These are phyloP conservation scores for Trichonephila clavipes DNA, from an alignment of 1,140 invertebrate species.

Conservation along the genomic window DNA sequence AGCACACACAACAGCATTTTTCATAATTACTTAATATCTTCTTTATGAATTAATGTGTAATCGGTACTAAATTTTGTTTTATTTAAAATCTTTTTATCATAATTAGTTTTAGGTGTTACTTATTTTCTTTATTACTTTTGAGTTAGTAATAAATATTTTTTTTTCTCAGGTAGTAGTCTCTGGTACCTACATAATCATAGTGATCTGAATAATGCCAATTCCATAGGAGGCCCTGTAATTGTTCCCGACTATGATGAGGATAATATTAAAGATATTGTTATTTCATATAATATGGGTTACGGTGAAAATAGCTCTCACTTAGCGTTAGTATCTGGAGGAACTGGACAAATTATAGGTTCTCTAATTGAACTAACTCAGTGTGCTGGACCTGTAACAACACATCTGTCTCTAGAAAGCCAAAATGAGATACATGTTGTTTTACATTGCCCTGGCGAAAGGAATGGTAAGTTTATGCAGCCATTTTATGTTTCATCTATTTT, in stretches of 20 bases:
- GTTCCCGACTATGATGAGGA: slow-evolving; percentile 67
- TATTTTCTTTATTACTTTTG: not conserved
- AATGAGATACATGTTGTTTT: slow-evolving; percentile 39
- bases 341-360: slow-evolving; percentile 65
- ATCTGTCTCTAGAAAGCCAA: slow-evolving; percentile 24
- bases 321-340: slow-evolving; percentile 70
- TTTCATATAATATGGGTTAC: slow-evolving; percentile 53
- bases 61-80: not conserved
- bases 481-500: not conserved
- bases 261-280: slow-evolving; percentile 48
- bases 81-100: not conserved
- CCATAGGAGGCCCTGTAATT: slow-evolving; percentile 32
- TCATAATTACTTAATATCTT: no score
- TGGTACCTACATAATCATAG: slow-evolving; percentile 73
- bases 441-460: slow-evolving; percentile 48
- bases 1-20: no score
- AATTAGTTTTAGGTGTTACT: not conserved
- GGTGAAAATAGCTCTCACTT: slow-evolving; percentile 44
- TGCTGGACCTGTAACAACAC: not conserved
- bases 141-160: not conserved
- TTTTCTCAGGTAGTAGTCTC: slow-evolving; percentile 50
- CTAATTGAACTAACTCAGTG: slow-evolving; percentile 57
- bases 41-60: no score
- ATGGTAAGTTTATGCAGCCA: not conserved
- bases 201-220: slow-evolving; percentile 37